Conservation (phyloP, 35 echinoderm and acorn worm genomes). For the Lytechinus pictus region DNA sequence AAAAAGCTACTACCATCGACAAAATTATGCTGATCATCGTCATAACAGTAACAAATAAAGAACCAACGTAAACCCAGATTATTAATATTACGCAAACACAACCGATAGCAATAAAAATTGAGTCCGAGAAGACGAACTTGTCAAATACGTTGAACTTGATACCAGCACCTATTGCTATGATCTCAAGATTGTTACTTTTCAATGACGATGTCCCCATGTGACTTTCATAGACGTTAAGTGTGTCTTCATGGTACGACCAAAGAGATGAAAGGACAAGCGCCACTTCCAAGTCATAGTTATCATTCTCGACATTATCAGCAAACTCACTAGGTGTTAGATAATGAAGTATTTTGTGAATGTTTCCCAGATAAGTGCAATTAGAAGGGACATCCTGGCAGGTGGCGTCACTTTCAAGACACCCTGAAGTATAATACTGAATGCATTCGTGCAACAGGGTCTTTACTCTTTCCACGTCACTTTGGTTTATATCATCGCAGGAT, state of each 20-base stretch:
- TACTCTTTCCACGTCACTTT: slow-evolving; percentile 54
- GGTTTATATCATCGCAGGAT: slow-evolving; percentile 70
- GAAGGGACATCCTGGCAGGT: slow-evolving; percentile 35
- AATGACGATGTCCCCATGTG: neutral
- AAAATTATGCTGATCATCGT: slow-evolving; percentile 50
- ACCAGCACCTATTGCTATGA: neutral
- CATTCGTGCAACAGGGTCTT: slow-evolving; percentile 58
- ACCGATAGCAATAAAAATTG: slow-evolving; percentile 44
- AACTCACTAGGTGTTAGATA: slow-evolving; percentile 61
- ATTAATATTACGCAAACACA: slow-evolving; percentile 31
- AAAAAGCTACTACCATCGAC: slow-evolving; percentile 63
- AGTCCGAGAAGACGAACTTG: slow-evolving; percentile 48
- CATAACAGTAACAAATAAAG: slow-evolving; percentile 62
- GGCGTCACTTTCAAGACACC: neutral
- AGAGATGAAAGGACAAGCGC: slow-evolving; percentile 8
- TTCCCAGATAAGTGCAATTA: slow-evolving; percentile 51
- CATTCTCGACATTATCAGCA: neutral
- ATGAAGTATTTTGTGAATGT: slow-evolving; percentile 60
- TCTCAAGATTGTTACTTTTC: neutral
- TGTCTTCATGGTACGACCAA: neutral
- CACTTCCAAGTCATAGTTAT: neutral
- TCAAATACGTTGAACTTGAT: slow-evolving; percentile 58
- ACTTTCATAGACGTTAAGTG: neutral
- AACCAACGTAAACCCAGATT: slow-evolving; percentile 59
- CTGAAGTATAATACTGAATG: neutral